Base-by-base conservation (phyloP, 2,797 vertebrate species). In the Girardinus metallicus region DNA sequence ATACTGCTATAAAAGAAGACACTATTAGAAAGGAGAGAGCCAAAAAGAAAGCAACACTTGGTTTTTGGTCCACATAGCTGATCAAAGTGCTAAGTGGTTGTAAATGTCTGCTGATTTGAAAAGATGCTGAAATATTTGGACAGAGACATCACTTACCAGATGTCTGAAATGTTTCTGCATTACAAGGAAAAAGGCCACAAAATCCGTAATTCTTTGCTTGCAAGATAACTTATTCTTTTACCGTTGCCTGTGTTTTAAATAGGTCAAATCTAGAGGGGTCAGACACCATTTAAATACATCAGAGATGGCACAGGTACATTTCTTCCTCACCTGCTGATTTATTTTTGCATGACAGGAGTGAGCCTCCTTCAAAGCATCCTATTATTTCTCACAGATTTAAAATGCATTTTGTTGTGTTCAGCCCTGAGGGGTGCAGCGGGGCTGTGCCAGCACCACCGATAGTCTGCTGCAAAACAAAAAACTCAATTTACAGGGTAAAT, bases 401-500 rank as follows among this genome's bases (percentile, higher is more conserved):
- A 77, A 64, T 70, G 21, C 60, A 79, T 86, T 87, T 85, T 74
- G 73, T 70, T 77, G 36, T 16, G 80, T 43, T 86, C 36, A 15
- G 81, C 80, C 78, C 84, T 62, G 41, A 85, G 75, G 84, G 46
- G 29, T 44, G 60, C 5, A 21, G 73, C 57, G 21, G 34, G 43
- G 66, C 66, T 70, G 62, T 79, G 31, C 49, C 41, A n/a, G 76
- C 74, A 68, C 77, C 44, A 74, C 57, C 75, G 76, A 85, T 11
- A 81, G 53, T 82, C 6, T 29, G 66, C 41, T 57, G 75, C 62
- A 83, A 78, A 85, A 34, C 55, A n/a, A 68, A 62, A 82, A 77
- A 83, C 75, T 79, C n/a, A 81, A 64, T 78, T 81, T 71, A 76
- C 26, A 57, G 43, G 49, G 80, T 75, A 82, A 85, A 88, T 86